phyloP scores from a whole-genome alignment of 1,140 invertebrate genomes.

The Scaptomyza hsui region DNA sequence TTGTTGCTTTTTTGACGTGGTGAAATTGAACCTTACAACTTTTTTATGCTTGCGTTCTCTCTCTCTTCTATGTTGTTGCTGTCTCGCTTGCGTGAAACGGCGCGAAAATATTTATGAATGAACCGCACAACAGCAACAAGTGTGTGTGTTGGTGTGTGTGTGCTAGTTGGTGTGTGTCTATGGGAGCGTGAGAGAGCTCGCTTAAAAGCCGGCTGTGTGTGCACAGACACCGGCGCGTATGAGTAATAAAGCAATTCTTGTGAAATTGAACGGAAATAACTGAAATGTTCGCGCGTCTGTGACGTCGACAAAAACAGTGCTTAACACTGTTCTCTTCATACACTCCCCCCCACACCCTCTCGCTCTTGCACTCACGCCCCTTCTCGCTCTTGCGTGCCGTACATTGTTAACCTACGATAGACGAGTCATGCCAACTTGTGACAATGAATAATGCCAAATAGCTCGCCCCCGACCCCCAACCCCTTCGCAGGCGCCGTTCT shows the following conservation, averaged over 20 bases:
- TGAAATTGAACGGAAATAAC: conserved; percentile 83
- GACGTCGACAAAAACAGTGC: conserved; percentile 18
- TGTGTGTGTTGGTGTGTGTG: conserved; percentile 4
- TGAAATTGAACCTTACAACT: conserved; percentile 60
- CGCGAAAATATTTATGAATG: conserved; percentile 56
- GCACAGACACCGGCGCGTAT: conserved; percentile 58
- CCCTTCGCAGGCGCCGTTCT: neutral
- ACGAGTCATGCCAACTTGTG: neutral
- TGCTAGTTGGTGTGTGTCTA: conserved; percentile 8
- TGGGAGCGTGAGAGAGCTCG: conserved; percentile 33
- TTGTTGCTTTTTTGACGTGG: conserved; percentile 57
- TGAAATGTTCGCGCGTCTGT: conserved; percentile 45
- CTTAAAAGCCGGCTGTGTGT: conserved; percentile 26
- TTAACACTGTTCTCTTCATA: neutral
- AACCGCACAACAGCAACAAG: conserved; percentile 32
- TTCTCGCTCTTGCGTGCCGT: neutral
- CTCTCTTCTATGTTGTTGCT: neutral
- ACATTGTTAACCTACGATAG: conserved; percentile 4
- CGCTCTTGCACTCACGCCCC: neutral
- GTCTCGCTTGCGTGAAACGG: conserved; percentile 1
- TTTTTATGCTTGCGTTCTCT: conserved; percentile 16
- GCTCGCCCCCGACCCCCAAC: neutral
- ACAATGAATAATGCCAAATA: conserved; percentile 22
- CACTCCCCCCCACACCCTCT: too few relatives aligned
- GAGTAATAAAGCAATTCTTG: conserved; percentile 78